Base-by-base conservation (phyloP, 2,888 invertebrate species). In the Seira sanloemensis region DNA sequence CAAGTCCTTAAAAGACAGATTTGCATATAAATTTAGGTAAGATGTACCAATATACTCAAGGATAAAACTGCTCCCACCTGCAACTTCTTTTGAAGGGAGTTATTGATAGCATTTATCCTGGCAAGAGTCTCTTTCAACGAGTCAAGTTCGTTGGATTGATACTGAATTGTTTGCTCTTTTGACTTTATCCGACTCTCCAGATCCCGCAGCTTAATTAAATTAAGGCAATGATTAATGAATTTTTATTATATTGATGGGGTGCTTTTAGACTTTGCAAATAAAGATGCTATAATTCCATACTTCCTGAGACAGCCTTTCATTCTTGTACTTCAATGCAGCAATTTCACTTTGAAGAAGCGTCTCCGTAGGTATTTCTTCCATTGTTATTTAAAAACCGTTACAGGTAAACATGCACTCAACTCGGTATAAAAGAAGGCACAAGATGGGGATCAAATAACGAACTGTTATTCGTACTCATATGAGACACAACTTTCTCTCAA, bases 271-370 rank as follows among this genome's bases (percentile, higher is more conserved):
- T n/a, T 12, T 19, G 25, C 2, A 25, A 58, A 46, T 67, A 66
- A 65, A 27, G n/a, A n/a, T n/a, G n/a, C n/a, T n/a, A n/a, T n/a
- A n/a, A 58, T 16, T 21, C 16, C 26, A 24, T 91, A 96, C 94
- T 93, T 97, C 96, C 73, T 94, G 93, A 86, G 94, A 92, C 23
- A 97, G 92, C 84, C 96, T 94, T 91, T 97, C 96, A 85, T 95
- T 93, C 91, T 96, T 96, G 91, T 96, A 97, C 90, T 96, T 96
- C 69, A 96, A 92, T 1, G 94, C 96, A 19, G 97, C 97, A 88
- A 97, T 92, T 91, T 97, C 97, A 91, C 96, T 96, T 88, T 96
- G 93, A 84, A 97, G 92, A 18, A 87, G 78, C 1, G 89, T 89
- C 77, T 89, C 89, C 19, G 86, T 71, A 18, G 89, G 89, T 72